These are phyloP conservation scores for Armadillidium nasatum DNA, from an alignment of 1,140 invertebrate species.

Conservation along the genomic window DNA sequence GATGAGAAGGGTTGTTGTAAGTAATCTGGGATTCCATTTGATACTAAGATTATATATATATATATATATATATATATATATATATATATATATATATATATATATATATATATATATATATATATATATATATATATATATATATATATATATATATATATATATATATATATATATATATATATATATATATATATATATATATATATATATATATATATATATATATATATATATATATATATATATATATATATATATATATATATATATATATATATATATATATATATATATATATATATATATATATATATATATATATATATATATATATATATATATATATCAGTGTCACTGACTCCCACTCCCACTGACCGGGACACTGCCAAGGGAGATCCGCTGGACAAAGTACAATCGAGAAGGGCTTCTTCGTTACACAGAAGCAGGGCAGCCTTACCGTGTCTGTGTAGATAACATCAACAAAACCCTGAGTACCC, in stretches of 20 bases:
- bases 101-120: no score
- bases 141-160: no score
- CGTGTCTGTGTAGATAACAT: slow-evolving; percentile 74
- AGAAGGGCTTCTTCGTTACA: slow-evolving; percentile 70
- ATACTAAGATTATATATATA: neutral
- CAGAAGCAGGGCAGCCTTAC: slow-evolving; percentile 70
- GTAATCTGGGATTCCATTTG: slow-evolving; percentile 45
- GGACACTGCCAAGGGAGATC: slow-evolving; percentile 36
- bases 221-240: no score
- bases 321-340: no score
- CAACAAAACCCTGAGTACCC: slow-evolving; percentile 54
- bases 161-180: no score
- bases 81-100: no score
- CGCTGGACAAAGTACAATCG: slow-evolving; percentile 43
- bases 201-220: no score
- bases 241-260: neutral
- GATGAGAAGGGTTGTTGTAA: slow-evolving; percentile 80
- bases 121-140: no score
- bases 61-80: no score
- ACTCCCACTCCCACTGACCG: slow-evolving; percentile 49
- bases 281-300: neutral
- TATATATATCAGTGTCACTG: slow-evolving; percentile 61
- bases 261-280: neutral
- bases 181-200: no score
- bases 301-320: no score